These are phyloP conservation scores for Epinephelus cyanopodus DNA, from an alignment of 2,113 vertebrate species.

Conservation along the genomic window DNA sequence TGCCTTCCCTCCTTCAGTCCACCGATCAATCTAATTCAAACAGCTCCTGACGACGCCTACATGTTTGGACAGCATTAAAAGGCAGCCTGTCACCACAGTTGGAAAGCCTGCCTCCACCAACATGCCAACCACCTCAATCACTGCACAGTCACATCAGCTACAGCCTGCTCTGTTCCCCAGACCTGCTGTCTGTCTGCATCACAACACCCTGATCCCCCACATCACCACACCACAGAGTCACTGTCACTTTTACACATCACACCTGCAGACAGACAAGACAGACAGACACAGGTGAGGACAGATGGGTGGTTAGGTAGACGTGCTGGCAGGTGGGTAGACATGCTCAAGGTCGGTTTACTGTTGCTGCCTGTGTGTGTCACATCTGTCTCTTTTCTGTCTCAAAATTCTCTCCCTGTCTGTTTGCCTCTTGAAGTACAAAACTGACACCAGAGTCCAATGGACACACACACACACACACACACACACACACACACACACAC, in stretches of 20 bases:
- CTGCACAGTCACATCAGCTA: slow-evolving; percentile 16
- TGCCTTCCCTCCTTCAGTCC: not conserved
- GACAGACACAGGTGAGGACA: not conserved
- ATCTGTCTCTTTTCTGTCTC: slow-evolving; percentile 7
- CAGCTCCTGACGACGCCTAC: not conserved
- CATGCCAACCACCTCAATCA: slow-evolving; percentile 27
- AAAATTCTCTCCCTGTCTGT: slow-evolving; percentile 25
- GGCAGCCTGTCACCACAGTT: slow-evolving; percentile 28
- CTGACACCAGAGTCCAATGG: slow-evolving; percentile 16
- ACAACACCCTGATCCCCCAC: not conserved
- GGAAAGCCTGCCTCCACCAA: slow-evolving; percentile 7
- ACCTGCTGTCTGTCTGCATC: not conserved
- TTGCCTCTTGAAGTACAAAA: slow-evolving; percentile 47
- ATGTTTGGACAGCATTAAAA: slow-evolving; percentile 53
- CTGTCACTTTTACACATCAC: slow-evolving; percentile 10
- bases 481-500: slow-evolving; percentile 18
- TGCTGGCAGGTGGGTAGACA: slow-evolving; percentile 29
- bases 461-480: slow-evolving; percentile 5
- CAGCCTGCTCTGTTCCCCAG: not conserved
- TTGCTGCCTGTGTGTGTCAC: slow-evolving; percentile 21
- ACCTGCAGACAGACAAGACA: not conserved
- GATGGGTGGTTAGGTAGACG: not conserved
- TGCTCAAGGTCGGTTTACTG: not conserved
- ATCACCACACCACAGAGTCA: not conserved
- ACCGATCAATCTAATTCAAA: not conserved